Evolutionary conservation across 2,797 vertebrate species (phyloP).

Genomic region (Bucorvus abyssinicus): DNA sequence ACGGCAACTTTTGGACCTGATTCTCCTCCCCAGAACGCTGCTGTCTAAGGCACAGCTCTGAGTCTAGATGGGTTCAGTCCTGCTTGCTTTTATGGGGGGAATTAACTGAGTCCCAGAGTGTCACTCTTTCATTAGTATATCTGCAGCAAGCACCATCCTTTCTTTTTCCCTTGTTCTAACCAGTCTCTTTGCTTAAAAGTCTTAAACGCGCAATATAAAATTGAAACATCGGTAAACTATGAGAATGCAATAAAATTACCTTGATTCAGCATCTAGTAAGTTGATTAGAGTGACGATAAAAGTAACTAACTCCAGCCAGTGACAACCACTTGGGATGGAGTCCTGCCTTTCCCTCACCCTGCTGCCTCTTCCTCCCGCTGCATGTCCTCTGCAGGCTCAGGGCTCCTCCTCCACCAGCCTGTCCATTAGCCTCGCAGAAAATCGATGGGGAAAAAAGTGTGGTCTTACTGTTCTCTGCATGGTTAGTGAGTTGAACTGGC

Average conservation of each 20-base stretch:
- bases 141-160: not conserved
- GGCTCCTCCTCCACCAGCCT: not conserved
- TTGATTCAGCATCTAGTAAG: not conserved
- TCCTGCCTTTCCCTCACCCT: not conserved
- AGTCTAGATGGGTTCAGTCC: not conserved
- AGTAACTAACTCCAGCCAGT: accelerated
- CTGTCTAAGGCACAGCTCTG: not conserved
- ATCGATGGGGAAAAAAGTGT: accelerated
- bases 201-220: not conserved
- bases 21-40: not conserved
- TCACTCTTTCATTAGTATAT: not conserved
- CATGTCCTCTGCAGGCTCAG: not conserved
- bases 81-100: not conserved
- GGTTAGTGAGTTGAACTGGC: not conserved
- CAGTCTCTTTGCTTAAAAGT: not conserved
- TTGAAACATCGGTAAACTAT: not conserved
- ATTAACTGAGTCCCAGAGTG: not conserved
- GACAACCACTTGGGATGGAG: not conserved
- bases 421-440: not conserved
- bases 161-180: not conserved
- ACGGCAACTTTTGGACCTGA: not conserved
- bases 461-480: not conserved
- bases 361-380: not conserved
- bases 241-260: not conserved
- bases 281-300: not conserved